Evolutionary conservation across 2,888 invertebrate species (phyloP).

Genomic region (Lepidocyrtinus sp.): DNA sequence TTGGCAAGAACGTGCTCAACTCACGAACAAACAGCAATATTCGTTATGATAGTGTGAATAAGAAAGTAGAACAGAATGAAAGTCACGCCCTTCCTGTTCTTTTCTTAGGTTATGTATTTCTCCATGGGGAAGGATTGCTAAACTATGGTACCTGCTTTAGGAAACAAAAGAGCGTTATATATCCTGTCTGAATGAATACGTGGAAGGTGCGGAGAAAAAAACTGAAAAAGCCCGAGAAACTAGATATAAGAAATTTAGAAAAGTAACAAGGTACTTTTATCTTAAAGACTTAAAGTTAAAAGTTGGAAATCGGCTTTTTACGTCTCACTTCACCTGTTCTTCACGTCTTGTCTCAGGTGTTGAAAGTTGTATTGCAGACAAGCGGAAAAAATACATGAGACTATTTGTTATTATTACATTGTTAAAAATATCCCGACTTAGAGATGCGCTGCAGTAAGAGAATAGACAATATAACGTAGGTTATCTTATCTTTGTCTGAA

Average conservation of each 20-base stretch:
- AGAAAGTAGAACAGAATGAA: slow-evolving; percentile 10
- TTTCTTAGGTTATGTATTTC: slow-evolving; percentile 17
- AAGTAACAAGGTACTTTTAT: not conserved
- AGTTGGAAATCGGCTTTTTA: not conserved
- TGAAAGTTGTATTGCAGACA: not conserved
- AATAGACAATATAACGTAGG: too few species aligned
- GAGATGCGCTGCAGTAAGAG: too few species aligned
- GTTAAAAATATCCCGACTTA: too few species aligned
- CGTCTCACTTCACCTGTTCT: not conserved
- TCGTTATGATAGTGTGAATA: slow-evolving; percentile 1
- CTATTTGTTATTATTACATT: not conserved
- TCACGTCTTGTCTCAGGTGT: not conserved
- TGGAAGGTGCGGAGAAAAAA: slow-evolving; percentile 13
- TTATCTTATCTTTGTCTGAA: too few species aligned
- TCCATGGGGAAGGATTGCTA: slow-evolving; percentile 17
- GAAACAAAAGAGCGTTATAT: not conserved
- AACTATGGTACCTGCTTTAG: not conserved
- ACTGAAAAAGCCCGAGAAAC: not conserved
- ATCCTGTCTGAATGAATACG: not conserved
- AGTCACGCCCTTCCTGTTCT: slow-evolving; percentile 19
- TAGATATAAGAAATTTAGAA: not conserved
- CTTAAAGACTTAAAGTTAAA: not conserved
- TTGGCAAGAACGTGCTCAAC: not conserved
- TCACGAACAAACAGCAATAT: not conserved
- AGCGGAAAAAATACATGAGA: not conserved